Base-by-base conservation (phyloP, 1,140 invertebrate species). In the Mya arenaria region DNA sequence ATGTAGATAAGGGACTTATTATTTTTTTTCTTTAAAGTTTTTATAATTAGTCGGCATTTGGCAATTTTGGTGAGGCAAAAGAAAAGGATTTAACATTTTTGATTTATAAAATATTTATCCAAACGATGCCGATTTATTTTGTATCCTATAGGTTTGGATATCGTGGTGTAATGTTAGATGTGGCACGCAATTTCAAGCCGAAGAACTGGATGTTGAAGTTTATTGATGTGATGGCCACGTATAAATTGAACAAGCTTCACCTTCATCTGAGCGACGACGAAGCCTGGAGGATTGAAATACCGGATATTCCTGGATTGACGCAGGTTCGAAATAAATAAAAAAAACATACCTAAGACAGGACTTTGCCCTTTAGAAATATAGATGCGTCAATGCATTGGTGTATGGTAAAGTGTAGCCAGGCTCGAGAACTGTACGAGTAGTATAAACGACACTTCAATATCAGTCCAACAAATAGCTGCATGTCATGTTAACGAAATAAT, bases 261-360 rank as follows among this genome's bases (percentile, higher is more conserved):
- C 82, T 91, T 1, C 91, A 92, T 69, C 84, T 92, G 6, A 78
- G 87, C 5, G 91, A 92, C 66, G 91, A 92, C 62, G 89, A 92
- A 71, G 90, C 89, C 0, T 92, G 90, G 90, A 81, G 90, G 25
- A 34, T 92, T 8, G 87, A 91, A 69, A 92, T 91, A 28, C 85
- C 86, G 0, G 86, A 79, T 13, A 78, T 91, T 6, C 85, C 85
- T 1, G 90, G 91, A 81, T 82, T 92, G 13, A 92, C 90, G 17
- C 36, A 88, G 82, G 91, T 92, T 48, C 34, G 6, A 23, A 19
- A 1, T 66, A 32, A 5, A 36, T 65, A 36, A 36, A 30, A 65
- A 65, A 23, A 32, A 28, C 10, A n/a, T 13, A n/a, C n/a, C n/a
- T 48, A 48, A 48, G 10, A 13, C 10, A n/a, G 10, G 10, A 10